Evolutionary conservation across 2,888 invertebrate species (phyloP), one percentile per base, ranked within the genome.

Genomic region (Conus canariensis): DNA sequence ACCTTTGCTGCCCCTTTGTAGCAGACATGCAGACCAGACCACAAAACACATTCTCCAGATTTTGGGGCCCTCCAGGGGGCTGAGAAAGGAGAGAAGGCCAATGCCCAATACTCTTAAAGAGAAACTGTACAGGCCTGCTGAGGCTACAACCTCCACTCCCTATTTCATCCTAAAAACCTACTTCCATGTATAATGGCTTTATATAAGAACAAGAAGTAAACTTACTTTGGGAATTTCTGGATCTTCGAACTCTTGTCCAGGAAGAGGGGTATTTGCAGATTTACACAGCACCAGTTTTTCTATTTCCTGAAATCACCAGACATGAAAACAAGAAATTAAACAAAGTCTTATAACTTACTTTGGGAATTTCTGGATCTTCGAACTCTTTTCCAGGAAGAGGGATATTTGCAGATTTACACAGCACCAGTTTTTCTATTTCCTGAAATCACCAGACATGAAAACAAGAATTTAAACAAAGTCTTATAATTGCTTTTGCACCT

Each of bases 371-470:
- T 67, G 92, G 83, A 58, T 94, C 94, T 91, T 95, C 95, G 74
- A 93, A 80, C 85, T 94, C 94, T 22, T 82, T 85, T 56, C 56
- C 85, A 83, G 86, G 14, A 58, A 67, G 16, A 60, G 87, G 60
- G 9, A 88, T 67, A 77, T 89, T 90, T 45, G 92, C 92, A 93
- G 95, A 96, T 95, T 95, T 96, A 94, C 97, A 97, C 87, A 98
- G 97, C 90, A 98, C 98, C 91, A 98, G 97, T 95, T 97, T 97
- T 96, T 98, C 98, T 92, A 98, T 98, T 97, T 98, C 96, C 96
- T 96, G 93, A 80, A 94, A 93, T 45, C 83, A 90, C 60, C 45
- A 45, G 45, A 45, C 45, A 45, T 45, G 91, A 85, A 90, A 91
- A 91, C 45, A 90, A 64, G 12, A 77, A 25, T 77, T 77, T 19